Evolutionary conservation across 2,113 vertebrate genomes (phyloP).

Genomic region (Microcebus murinus): DNA sequence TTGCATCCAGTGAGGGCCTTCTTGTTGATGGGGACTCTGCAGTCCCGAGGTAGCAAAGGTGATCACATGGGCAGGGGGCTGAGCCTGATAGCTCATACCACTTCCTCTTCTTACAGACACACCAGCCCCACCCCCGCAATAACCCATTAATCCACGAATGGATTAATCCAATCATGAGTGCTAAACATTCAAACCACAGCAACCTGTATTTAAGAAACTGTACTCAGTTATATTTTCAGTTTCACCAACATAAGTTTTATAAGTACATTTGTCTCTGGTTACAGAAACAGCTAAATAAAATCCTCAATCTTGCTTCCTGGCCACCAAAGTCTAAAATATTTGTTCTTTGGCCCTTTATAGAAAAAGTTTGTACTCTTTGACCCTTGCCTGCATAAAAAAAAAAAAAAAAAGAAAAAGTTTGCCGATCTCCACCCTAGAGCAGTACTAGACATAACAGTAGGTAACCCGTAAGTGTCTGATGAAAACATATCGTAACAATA

Average conservation of each 20-base stretch:
- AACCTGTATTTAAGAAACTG: not conserved
- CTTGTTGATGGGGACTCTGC: not conserved
- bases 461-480: not conserved
- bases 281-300: not conserved
- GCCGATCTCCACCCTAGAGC: not conserved
- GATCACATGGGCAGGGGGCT: not conserved
- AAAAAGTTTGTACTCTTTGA: too few species aligned
- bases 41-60: not conserved
- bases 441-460: not conserved
- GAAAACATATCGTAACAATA: not conserved
- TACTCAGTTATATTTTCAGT: not conserved
- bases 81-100: not conserved
- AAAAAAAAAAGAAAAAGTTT: not conserved
- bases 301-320: not conserved
- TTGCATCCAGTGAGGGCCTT: not conserved
- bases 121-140: not conserved
- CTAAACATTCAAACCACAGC: not conserved
- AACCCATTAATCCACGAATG: not conserved
- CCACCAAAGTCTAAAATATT: not conserved
- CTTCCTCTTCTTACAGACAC: not conserved
- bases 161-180: too few species aligned
- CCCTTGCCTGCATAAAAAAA: too few species aligned
- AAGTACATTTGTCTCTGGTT: not conserved
- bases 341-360: not conserved
- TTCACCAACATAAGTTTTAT: not conserved